Percentiles rank a stretch among this genome's conserved stretches.
These are phyloP conservation scores for Lagopus muta DNA, from an alignment of 2,113 vertebrate species.

Conservation along the genomic window DNA sequence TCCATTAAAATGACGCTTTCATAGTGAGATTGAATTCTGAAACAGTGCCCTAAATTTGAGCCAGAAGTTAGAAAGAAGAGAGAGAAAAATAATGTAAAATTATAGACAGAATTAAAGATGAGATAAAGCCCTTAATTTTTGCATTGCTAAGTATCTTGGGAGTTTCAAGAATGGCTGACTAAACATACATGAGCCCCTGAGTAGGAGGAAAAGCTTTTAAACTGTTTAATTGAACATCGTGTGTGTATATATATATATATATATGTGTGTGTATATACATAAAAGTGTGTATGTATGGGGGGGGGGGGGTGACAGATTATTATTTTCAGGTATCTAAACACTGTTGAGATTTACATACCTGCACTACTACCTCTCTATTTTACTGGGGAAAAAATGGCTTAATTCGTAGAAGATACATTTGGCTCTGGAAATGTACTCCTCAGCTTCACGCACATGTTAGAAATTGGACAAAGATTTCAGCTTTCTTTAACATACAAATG, in stretches of 20 bases:
- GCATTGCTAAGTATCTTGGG: slow-evolving; percentile 7
- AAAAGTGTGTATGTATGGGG: no score
- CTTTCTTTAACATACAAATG: background rate
- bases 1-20: slow-evolving; percentile 59
- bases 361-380: background rate
- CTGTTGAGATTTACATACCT: background rate
- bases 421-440: background rate
- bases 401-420: background rate
- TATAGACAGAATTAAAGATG: slow-evolving; percentile 35
- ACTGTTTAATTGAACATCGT: background rate
- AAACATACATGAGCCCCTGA: background rate
- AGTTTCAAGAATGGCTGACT: slow-evolving; percentile 33
- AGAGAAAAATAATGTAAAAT: slow-evolving; percentile 27
- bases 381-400: background rate
- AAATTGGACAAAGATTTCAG: background rate
- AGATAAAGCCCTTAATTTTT: slow-evolving; percentile 50
- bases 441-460: background rate
- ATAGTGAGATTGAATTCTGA: slow-evolving; percentile 33
- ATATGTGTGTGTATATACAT: no score
- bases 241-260: no score
- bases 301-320: background rate
- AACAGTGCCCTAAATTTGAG: slow-evolving; percentile 6
- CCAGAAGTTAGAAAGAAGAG: slow-evolving; percentile 14
- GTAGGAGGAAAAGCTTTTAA: background rate
- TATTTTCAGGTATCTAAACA: background rate